These are phyloP conservation scores for Sebastes glaucus DNA, from an alignment of 2,797 vertebrate species.

Conservation along the genomic window DNA sequence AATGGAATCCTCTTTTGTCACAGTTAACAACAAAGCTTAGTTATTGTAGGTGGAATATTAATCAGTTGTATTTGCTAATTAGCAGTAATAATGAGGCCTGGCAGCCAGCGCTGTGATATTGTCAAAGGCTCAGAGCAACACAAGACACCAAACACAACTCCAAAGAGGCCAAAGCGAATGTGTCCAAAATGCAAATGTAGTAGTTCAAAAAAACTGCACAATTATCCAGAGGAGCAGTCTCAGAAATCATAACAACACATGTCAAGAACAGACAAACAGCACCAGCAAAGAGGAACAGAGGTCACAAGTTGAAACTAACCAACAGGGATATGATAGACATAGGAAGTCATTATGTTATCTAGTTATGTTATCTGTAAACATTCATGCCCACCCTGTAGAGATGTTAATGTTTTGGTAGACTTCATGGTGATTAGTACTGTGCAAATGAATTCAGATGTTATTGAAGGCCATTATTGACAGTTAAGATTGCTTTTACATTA, in stretches of 20 bases:
- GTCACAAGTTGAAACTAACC: background rate
- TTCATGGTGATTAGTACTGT: background rate
- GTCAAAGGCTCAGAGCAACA: background rate
- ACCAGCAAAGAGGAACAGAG: background rate
- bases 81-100: background rate
- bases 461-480: slow-evolving; percentile 12
- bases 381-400: background rate
- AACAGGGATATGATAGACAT: no score
- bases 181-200: background rate
- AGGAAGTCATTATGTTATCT: background rate
- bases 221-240: background rate
- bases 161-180: background rate
- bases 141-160: background rate
- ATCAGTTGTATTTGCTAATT: background rate
- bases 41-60: background rate
- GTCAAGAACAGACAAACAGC: background rate
- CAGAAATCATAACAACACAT: background rate
- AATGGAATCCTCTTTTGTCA: background rate
- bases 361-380: background rate
- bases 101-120: background rate
- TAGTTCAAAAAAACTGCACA: background rate
- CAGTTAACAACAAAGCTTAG: background rate
- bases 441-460: slow-evolving; percentile 1
- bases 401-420: background rate
- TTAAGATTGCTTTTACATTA: background rate